Evolutionary conservation across 2,888 invertebrate genomes (phyloP).

Genomic region (Microplitis manilae): DNA sequence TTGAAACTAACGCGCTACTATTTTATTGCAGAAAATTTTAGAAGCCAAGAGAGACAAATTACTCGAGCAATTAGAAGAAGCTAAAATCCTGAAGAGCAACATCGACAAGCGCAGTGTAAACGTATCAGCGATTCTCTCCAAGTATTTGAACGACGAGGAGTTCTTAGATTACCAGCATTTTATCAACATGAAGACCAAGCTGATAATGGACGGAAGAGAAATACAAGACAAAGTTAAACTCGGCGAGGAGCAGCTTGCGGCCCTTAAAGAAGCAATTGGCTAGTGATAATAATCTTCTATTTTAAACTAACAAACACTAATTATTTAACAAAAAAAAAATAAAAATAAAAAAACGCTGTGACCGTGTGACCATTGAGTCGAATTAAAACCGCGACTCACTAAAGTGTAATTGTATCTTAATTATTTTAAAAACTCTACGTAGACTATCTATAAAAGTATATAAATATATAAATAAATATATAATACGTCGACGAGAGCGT

Average conservation of each 20-base stretch:
- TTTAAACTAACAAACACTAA: no score
- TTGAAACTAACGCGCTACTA: background rate
- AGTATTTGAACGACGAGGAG: conserved; percentile 82
- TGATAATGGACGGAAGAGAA: conserved; percentile 86
- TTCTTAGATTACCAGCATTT: conserved; percentile 87
- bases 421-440: conserved; percentile 2
- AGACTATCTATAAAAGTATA: background rate
- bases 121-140: conserved; percentile 80
- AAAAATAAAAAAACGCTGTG: conserved; percentile 28
- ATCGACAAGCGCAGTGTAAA: conserved; percentile 84
- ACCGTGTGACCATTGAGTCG: conserved; percentile 50
- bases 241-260: conserved; percentile 85
- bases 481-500: conserved; percentile 4
- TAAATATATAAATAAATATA: conserved; percentile 10
- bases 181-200: conserved; percentile 89
- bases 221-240: conserved; percentile 87
- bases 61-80: conserved; percentile 85
- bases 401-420: conserved; percentile 5
- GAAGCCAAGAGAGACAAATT: conserved; percentile 84
- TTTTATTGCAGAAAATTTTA: conserved; percentile 75
- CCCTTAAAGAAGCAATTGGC: conserved; percentile 78
- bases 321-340: conserved; percentile 5
- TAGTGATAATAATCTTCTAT: conserved; percentile 50
- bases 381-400: background rate
- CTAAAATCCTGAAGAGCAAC: conserved; percentile 84